These are phyloP conservation scores for Phenganax subtilis DNA, from an alignment of 92 coral and sea anemone species.

Conservation along the genomic window DNA sequence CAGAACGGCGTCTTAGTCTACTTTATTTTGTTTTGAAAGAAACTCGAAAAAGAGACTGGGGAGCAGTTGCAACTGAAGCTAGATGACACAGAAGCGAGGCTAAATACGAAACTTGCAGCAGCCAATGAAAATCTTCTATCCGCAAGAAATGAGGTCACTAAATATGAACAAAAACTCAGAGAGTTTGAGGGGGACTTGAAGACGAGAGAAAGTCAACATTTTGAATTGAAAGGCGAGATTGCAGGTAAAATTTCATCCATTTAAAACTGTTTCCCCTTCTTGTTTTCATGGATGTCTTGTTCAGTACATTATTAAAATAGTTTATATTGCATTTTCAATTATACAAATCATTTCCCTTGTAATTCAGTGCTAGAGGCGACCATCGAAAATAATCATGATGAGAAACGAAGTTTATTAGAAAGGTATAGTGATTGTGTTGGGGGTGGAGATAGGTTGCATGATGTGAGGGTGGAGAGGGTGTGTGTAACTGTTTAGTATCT, in stretches of 20 bases:
- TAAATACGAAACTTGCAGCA: conserved; percentile 80
- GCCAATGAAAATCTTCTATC: conserved; percentile 74
- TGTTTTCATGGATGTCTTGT: not conserved
- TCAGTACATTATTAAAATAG: not conserved
- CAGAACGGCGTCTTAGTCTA: not conserved
- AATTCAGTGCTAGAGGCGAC: conserved; percentile 86
- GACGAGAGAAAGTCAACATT: conserved; percentile 60
- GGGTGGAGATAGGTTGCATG: not conserved
- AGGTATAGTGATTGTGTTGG: conserved; percentile 49
- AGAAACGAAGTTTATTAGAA: conserved; percentile 81
- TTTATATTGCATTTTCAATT: not conserved
- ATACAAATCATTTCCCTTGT: not conserved
- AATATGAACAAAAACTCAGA: conserved; percentile 56
- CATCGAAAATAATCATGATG: conserved; percentile 82
- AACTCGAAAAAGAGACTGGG: conserved; percentile 64
- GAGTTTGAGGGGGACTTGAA: conserved; percentile 47
- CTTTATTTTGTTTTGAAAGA: conserved; percentile 42
- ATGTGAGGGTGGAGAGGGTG: no score
- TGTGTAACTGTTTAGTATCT: no score
- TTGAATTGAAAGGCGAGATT: conserved; percentile 75
- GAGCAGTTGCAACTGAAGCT: conserved; percentile 63
- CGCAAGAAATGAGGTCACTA: conserved; percentile 69
- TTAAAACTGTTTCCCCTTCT: not conserved
- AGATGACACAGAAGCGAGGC: conserved; percentile 77
- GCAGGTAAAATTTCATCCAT: conserved; percentile 58